Evolutionary conservation across 2,888 invertebrate species (phyloP), one percentile per base, ranked within the genome.

Genomic region (Holacanthella duospinosa): DNA sequence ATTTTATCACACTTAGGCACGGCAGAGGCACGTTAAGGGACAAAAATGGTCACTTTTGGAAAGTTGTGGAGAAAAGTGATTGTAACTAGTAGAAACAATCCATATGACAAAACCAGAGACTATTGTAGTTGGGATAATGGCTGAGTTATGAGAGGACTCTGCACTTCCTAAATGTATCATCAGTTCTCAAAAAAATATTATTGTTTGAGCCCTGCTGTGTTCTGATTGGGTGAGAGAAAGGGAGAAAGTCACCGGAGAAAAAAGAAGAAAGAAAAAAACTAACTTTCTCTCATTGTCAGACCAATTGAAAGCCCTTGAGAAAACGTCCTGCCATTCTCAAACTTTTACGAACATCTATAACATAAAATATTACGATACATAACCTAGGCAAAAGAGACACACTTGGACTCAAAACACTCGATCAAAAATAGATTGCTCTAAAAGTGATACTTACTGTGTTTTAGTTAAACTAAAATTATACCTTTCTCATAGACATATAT

Each of bases 1-100:
- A 48, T 48, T 48, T 48, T 48, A 48, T 48, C 48, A 48, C 12
- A 48, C 48, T 48, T 21, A n/a, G 19, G 48, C 48, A 48, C 48
- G 48, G n/a, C 12, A 48, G 16, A 4, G 12, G 19, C 12, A 48
- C 21, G 16, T 36, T 16, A 36, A 36, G 9, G 36, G 6, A 36
- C 9, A 36, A 36, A 36, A 6, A 36, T 12, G 6, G 36, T 6
- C 36, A 12, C 36, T n/a, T 36, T 36, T 6, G 36, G 16, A 36
- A 36, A 36, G 36, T 36, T 36, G 16, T 36, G 16, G 36, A 36
- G 9, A 36, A 36, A 36, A 36, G 36, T 36, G 36, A 36, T 36
- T 36, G 36, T 6, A 36, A 16, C 6, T 6, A 36, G 9, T 36
- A 16, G 36, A 48, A 48, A 48, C 48, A 48, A 48, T 48, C 48